Evolutionary conservation across 1,140 invertebrate species (phyloP), one percentile per base, ranked within the genome.

Genomic region (Drosophila jambulina): DNA sequence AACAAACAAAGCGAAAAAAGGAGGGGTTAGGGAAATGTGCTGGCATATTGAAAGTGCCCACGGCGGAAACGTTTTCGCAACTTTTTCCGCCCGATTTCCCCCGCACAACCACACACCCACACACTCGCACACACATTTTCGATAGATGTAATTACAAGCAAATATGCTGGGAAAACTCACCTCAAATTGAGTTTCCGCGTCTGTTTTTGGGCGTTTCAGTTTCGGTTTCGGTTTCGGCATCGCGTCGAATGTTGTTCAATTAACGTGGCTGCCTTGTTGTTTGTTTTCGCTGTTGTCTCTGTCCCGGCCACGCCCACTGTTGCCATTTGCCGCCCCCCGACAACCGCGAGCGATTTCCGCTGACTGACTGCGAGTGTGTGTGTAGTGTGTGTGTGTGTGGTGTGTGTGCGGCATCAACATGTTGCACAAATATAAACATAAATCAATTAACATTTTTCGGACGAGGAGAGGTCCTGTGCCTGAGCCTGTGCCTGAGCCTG

Each of bases 361-460:
- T 36, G 38, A 63, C 75, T 63, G 71, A 68, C 29, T 62, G 42
- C 12, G 42, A 17, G 38, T n/a, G 63, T 27, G 43, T 23, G 48
- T 48, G 46, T 48, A 17, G 38, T n/a, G 63, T 27, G 43, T 23
- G 48, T 48, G 46, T 48, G 17, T 12, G 25, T 27, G 48, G 48
- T n/a, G 49, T 53, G 38, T 60, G 46, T 48, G 79, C n/a, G 70
- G 58, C 85, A 78, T 72, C 82, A 91, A 90, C 85, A 90, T 90
- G 85, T 91, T 90, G 86, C 85, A 90, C 86, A 90, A 90, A 90
- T 90, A 90, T 90, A 90, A 90, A 90, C 85, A 90, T 90, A 90
- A 90, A 90, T 90, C 85, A 90, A 90, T 90, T 90, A 90, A 91
- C 86, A 90, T 90, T 88, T 90, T 90, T 65, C 74, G 43, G 57